These are phyloP conservation scores for Vollenhovia emeryi DNA, from an alignment of 1,140 invertebrate species.

Conservation along the genomic window DNA sequence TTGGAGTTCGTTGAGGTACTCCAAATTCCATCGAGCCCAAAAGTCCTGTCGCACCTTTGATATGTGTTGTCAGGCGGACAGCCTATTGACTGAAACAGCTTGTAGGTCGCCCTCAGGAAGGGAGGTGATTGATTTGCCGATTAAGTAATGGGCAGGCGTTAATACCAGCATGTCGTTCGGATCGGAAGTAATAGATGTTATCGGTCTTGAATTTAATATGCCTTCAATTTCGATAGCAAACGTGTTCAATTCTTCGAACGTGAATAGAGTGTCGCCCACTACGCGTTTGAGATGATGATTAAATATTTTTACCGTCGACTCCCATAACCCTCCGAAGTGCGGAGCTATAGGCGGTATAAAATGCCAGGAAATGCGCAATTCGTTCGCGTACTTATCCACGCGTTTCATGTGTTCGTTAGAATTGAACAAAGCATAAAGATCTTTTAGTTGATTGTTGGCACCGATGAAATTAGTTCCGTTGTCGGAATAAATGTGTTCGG, in stretches of 20 bases:
- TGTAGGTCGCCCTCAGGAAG: neutral
- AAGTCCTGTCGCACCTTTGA: neutral
- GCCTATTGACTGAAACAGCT: neutral
- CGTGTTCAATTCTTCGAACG: slow-evolving; percentile 46
- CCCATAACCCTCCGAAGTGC: slow-evolving; percentile 29
- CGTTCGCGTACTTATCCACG: neutral
- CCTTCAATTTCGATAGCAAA: slow-evolving; percentile 9
- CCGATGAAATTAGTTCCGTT: slow-evolving; percentile 44
- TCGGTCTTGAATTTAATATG: neutral
- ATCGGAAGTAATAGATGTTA: neutral
- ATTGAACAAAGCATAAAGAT: neutral
- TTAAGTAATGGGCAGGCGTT: neutral
- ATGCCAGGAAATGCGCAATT: neutral
- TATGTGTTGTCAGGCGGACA: neutral
- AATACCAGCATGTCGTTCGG: neutral
- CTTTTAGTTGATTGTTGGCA: slow-evolving; percentile 23
- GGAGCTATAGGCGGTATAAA: slow-evolving; percentile 36
- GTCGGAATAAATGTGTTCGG: slow-evolving; percentile 7
- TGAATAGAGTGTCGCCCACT: neutral
- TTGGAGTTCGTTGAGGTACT: slow-evolving; percentile 13
- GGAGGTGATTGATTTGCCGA: neutral
- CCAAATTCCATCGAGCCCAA: neutral
- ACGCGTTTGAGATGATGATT: slow-evolving; percentile 30
- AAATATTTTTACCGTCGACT: neutral
- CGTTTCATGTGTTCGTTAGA: neutral